phyloP scores from a whole-genome alignment of 2,888 invertebrate species.

The Seira musarum region DNA sequence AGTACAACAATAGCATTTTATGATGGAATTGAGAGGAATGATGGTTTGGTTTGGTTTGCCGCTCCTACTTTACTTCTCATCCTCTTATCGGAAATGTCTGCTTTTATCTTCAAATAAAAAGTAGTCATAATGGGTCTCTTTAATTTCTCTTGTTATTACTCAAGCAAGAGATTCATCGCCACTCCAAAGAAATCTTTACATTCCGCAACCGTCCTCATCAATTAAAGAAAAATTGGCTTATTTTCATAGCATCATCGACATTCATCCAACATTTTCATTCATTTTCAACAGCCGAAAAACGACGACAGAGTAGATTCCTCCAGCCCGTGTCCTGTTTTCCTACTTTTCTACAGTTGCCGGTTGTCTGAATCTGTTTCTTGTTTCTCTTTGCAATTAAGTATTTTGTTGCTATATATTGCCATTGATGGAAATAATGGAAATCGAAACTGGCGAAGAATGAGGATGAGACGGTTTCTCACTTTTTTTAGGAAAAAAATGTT shows the following conservation, averaged over 20 bases:
- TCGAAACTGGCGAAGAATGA: neutral
- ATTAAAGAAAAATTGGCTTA: constrained; percentile 19
- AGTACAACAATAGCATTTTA: neutral
- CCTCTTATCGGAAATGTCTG: constrained; percentile 48
- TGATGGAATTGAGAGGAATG: constrained; percentile 1
- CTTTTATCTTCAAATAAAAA: constrained; percentile 43
- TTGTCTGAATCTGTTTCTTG: neutral
- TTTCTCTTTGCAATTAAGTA: neutral
- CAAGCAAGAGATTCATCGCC: neutral
- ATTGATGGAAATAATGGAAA: constrained; percentile 1
- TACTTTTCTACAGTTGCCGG: neutral
- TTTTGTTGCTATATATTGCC: neutral
- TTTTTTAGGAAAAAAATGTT: constrained; percentile 2
- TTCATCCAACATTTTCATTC: constrained; percentile 15
- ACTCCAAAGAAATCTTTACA: neutral
- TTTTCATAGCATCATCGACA: neutral
- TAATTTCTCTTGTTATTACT: constrained; percentile 21
- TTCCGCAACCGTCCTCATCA: constrained; percentile 7
- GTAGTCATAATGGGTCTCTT: constrained; percentile 15
- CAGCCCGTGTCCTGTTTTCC: constrained; percentile 4
- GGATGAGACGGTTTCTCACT: constrained; percentile 18
- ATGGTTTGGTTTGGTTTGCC: neutral
- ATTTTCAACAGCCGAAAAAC: neutral
- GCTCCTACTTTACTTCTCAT: neutral
- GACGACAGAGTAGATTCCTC: neutral